These are phyloP conservation scores for Marmota monax DNA, from an alignment of 2,113 vertebrate species.

Conservation along the genomic window DNA sequence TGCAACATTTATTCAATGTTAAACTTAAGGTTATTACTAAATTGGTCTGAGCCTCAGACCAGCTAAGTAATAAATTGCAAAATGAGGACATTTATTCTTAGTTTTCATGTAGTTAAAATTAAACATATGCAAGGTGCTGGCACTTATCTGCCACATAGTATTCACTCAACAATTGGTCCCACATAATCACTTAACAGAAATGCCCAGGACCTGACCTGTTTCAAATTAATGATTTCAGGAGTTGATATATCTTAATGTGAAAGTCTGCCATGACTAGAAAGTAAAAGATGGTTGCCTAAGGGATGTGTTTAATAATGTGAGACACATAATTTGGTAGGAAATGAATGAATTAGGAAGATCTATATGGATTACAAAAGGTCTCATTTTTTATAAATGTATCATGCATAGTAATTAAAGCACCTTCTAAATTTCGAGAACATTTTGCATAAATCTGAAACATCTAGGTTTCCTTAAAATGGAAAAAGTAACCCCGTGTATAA, in stretches of 20 bases:
- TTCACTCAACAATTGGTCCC: background rate
- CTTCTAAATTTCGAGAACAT: background rate
- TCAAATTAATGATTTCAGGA: background rate
- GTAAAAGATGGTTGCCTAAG: constrained; percentile 11
- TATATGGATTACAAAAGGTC: constrained; percentile 22
- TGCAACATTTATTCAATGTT: background rate
- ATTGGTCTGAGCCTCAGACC: background rate
- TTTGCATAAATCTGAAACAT: constrained; percentile 22
- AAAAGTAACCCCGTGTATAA: background rate
- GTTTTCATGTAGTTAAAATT: background rate
- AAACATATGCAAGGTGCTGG: background rate
- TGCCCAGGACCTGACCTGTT: background rate
- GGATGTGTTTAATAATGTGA: constrained; percentile 17
- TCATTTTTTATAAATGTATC: constrained; percentile 48
- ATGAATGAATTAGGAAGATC: constrained; percentile 16
- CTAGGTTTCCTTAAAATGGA: background rate
- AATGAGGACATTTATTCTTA: background rate
- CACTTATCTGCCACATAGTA: background rate
- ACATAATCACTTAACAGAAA: background rate
- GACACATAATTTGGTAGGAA: constrained; percentile 52
- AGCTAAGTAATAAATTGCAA: background rate
- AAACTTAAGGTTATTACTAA: background rate
- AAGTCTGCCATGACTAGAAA: background rate
- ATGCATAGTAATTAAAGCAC: background rate
- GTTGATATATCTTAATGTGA: background rate